phyloP scores from a whole-genome alignment of 1,140 invertebrate species.

The Hyles vespertilio region DNA sequence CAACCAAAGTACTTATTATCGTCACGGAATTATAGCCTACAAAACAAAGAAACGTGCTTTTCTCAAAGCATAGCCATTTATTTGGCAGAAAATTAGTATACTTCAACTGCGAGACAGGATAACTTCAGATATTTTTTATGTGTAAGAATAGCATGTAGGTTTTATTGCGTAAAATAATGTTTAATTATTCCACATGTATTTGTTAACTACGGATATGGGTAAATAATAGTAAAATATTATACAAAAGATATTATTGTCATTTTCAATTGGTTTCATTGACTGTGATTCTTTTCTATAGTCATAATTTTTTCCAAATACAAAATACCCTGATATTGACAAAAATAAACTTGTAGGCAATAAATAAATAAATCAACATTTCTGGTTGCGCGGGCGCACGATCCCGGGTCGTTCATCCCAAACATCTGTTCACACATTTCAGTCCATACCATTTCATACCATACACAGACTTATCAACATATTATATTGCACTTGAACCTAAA shows the following conservation, averaged over 20 bases:
- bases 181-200: too few species aligned
- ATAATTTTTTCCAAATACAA: too few species aligned
- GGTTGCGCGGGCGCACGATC: conserved; percentile 31
- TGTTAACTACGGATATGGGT: too few species aligned
- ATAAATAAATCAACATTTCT: conserved; percentile 50
- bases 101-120: too few species aligned
- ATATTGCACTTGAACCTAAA: conserved; percentile 37
- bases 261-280: too few species aligned
- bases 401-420: conserved; percentile 58
- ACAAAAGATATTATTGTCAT: too few species aligned
- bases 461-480: conserved; percentile 44
- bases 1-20: conserved; percentile 34
- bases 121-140: too few species aligned
- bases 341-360: conserved; percentile 27
- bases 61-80: neutral
- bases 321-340: conserved; percentile 3
- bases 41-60: conserved; percentile 12
- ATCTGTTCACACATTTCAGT: conserved; percentile 70
- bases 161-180: too few species aligned
- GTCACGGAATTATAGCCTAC: conserved; percentile 30
- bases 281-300: too few species aligned
- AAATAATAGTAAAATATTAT: too few species aligned
- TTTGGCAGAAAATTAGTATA: neutral
- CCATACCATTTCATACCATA: too few species aligned
- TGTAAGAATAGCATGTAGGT: too few species aligned